Percentiles rank a stretch among this genome's conserved stretches.
Evolutionary conservation across 2,888 invertebrate genomes (phyloP).

Genomic region (Campoplex nolae): DNA sequence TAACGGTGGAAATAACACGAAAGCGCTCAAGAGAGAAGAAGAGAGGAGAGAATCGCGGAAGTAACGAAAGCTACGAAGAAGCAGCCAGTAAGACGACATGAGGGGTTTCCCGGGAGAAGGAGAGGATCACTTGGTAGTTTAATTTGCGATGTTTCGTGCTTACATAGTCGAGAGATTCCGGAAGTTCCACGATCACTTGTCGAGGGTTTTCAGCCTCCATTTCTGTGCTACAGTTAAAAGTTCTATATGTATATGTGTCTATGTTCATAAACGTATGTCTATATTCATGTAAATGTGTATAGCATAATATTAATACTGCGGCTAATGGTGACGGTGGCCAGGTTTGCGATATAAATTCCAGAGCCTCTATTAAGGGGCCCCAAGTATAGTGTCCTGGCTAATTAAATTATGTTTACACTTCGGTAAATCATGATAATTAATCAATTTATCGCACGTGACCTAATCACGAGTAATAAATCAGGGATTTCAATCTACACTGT

Average conservation of each 20-base stretch:
- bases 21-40: slow-evolving; percentile 25
- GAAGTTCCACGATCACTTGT: slow-evolving; percentile 70
- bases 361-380: slow-evolving; percentile 20
- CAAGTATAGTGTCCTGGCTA: slow-evolving; percentile 19
- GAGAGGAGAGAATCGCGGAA: slow-evolving; percentile 4
- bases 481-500: not conserved
- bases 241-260: slow-evolving; percentile 3
- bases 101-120: slow-evolving; percentile 3
- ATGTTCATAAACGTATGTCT: not conserved
- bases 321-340: slow-evolving; percentile 20
- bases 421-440: slow-evolving; percentile 48
- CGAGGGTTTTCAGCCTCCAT: slow-evolving; percentile 54
- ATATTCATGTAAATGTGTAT: not conserved
- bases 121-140: slow-evolving; percentile 63
- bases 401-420: slow-evolving; percentile 55
- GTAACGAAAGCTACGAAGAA: slow-evolving; percentile 31
- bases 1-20: slow-evolving; percentile 35
- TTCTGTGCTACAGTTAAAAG: not conserved
- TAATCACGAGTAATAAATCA: slow-evolving; percentile 6
- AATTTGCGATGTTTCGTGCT: slow-evolving; percentile 75
- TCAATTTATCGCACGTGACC: slow-evolving; percentile 38
- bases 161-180: slow-evolving; percentile 68
- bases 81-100: slow-evolving; percentile 41
- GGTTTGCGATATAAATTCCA: slow-evolving; percentile 54
- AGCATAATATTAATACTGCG: slow-evolving; percentile 38